Evolutionary conservation across 2,888 invertebrate species (phyloP).

Genomic region (Thalpophila matura): DNA sequence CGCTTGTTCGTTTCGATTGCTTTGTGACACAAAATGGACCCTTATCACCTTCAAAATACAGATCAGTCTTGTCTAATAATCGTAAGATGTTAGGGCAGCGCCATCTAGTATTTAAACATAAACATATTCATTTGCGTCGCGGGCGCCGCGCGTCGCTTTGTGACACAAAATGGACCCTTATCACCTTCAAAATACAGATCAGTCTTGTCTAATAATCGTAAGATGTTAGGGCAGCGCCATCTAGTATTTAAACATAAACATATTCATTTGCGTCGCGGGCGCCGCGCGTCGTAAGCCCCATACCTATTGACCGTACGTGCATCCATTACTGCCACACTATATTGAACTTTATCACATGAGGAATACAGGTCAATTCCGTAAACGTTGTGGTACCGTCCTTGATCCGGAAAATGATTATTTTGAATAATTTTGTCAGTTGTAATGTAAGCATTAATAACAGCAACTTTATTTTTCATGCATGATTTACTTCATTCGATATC

Average conservation of each 20-base stretch:
- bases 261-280: conserved; percentile 28
- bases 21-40: conserved; percentile 26
- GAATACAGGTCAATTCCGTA: background rate
- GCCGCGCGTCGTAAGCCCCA: conserved; percentile 10
- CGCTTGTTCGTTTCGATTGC: conserved; percentile 24
- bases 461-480: conserved; percentile 14
- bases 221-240: conserved; percentile 23
- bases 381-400: conserved; percentile 15
- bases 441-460: conserved; percentile 28
- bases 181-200: conserved; percentile 20
- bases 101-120: conserved; percentile 18
- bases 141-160: conserved; percentile 19
- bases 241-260: conserved; percentile 30
- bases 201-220: conserved; percentile 20
- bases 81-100: too few relatives aligned
- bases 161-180: conserved; percentile 14
- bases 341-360: too few relatives aligned
- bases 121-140: conserved; percentile 26
- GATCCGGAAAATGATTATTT: conserved; percentile 16
- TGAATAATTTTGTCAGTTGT: conserved; percentile 23
- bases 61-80: conserved; percentile 22
- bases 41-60: too few relatives aligned
- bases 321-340: too few relatives aligned
- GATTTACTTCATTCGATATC: conserved; percentile 9
- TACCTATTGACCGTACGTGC: too few relatives aligned